These are phyloP conservation scores for Petrocephalus sullivani DNA, from an alignment of 2,797 vertebrate species.

Conservation along the genomic window DNA sequence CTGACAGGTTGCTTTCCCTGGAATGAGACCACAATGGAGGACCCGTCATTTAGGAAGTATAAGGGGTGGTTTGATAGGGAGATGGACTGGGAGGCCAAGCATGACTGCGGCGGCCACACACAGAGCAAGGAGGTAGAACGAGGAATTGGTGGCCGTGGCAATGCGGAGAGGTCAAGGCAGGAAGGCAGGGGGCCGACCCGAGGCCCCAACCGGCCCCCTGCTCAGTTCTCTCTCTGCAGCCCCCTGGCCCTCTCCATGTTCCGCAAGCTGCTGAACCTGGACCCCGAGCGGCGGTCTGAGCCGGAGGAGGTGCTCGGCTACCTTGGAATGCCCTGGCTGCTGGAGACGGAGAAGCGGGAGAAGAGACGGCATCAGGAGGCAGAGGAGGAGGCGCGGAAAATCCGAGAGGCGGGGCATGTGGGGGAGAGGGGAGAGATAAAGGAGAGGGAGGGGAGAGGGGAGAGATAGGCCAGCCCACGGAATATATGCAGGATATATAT, in stretches of 20 bases:
- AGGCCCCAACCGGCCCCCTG: conserved; percentile 52
- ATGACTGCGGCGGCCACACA: not conserved
- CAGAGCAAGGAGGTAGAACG: conserved; percentile 11
- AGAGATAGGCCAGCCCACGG: conserved; percentile 48
- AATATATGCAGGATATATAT: not conserved
- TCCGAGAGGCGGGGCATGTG: conserved; percentile 51
- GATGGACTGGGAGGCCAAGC: conserved; percentile 34
- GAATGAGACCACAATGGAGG: conserved; percentile 77
- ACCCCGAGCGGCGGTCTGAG: conserved; percentile 66
- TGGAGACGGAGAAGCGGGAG: conserved; percentile 51
- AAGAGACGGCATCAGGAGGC: conserved; percentile 47
- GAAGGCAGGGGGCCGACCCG: not conserved
- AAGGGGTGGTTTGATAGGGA: conserved; percentile 67
- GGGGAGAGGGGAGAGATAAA: conserved; percentile 41
- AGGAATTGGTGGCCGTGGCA: conserved; percentile 20
- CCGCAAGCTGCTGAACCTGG: conserved; percentile 70
- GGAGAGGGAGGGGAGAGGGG: conserved; percentile 55
- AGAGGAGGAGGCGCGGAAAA: conserved; percentile 55
- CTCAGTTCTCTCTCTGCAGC: conserved; percentile 75
- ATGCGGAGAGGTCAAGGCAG: conserved; percentile 33
- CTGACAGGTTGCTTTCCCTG: conserved; percentile 93
- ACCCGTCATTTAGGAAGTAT: conserved; percentile 76
- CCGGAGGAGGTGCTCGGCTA: conserved; percentile 72
- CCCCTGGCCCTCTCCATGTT: conserved; percentile 68
- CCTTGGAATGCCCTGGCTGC: conserved; percentile 68